These are phyloP conservation scores for Boloria euphrosyne DNA, from an alignment of 2,888 invertebrate species.

Conservation along the genomic window DNA sequence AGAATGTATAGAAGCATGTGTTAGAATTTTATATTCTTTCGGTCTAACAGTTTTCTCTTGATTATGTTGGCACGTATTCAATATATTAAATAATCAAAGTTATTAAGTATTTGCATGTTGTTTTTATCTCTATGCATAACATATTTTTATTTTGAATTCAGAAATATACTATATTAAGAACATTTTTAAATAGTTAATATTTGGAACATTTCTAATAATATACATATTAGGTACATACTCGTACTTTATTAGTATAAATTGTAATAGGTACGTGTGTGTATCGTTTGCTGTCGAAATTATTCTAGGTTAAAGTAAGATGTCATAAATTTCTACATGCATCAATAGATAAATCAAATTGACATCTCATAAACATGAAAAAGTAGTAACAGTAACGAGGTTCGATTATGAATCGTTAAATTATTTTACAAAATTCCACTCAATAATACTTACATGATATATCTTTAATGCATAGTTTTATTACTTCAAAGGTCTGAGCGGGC, in stretches of 20 bases:
- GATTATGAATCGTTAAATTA: conserved; percentile 9
- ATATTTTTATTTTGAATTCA: too few relatives aligned
- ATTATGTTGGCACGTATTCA: neutral
- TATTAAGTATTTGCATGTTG: too few relatives aligned
- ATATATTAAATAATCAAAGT: neutral
- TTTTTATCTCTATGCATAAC: too few relatives aligned
- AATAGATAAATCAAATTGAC: neutral
- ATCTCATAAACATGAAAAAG: neutral
- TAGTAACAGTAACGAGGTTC: neutral
- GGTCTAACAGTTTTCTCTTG: conserved; percentile 43
- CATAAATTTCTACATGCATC: neutral
- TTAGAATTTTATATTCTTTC: conserved; percentile 49
- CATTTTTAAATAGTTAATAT: too few relatives aligned
- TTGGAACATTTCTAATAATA: too few relatives aligned
- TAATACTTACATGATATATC: conserved; percentile 8
- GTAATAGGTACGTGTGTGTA: too few relatives aligned
- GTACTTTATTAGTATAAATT: too few relatives aligned
- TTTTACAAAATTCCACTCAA: conserved; percentile 11
- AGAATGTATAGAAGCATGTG: conserved; percentile 75
- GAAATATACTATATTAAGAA: too few relatives aligned
- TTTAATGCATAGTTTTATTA: conserved; percentile 29
- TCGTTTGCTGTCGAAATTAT: too few relatives aligned
- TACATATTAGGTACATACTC: too few relatives aligned
- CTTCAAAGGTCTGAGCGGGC: conserved; percentile 25
- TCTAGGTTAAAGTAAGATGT: too few relatives aligned